phyloP scores from a whole-genome alignment of 2,113 vertebrate genomes.

The Cyanoderma ruficeps region DNA sequence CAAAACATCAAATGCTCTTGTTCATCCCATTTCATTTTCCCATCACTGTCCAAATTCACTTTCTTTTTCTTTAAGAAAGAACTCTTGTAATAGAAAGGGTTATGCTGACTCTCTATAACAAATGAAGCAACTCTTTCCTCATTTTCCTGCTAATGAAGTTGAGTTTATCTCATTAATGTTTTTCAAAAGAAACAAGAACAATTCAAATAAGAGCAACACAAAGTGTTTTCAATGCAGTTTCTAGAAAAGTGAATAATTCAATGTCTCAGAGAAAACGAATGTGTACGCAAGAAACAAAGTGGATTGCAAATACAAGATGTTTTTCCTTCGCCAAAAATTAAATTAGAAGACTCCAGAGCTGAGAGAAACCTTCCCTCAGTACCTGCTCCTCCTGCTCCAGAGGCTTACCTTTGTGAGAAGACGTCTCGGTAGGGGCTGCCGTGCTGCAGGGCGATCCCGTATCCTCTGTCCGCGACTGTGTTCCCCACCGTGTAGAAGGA shows the following conservation, averaged over 20 bases:
- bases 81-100: neutral
- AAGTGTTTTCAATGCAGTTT: neutral
- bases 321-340: neutral
- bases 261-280: neutral
- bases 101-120: neutral
- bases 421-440: conserved; percentile 96
- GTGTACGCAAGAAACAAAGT: neutral
- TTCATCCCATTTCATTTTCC: neutral
- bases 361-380: neutral
- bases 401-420: conserved; percentile 94
- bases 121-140: neutral
- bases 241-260: neutral
- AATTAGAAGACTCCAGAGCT: neutral
- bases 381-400: neutral
- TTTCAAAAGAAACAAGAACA: neutral
- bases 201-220: neutral
- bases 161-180: neutral
- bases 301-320: neutral
- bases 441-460: conserved; percentile 95
- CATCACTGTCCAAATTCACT: neutral
- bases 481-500: conserved; percentile 92
- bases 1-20: neutral
- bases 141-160: neutral
- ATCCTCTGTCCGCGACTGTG: conserved; percentile 89
- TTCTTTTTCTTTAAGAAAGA: neutral